Evolutionary conservation across 2,888 invertebrate genomes (phyloP).

Genomic region (Odontothrips loti): DNA sequence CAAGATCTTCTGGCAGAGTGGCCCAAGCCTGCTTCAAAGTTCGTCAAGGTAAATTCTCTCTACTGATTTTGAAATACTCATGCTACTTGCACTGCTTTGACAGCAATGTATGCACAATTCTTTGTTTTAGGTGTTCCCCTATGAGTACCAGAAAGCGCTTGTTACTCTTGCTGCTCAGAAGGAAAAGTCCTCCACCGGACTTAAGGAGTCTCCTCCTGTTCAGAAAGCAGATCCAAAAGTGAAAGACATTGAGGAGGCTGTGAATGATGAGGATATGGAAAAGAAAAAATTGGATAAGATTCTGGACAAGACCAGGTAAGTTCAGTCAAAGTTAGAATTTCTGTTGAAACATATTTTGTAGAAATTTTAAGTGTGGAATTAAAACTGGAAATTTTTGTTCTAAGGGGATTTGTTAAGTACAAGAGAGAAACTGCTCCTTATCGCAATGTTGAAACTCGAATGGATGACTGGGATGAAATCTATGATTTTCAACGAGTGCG

Average conservation of each 20-base stretch:
- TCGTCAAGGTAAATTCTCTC: conserved; percentile 66
- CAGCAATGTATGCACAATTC: conserved; percentile 15
- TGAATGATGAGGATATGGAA: conserved; percentile 70
- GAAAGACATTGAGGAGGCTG: conserved; percentile 84
- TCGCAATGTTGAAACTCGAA: conserved; percentile 75
- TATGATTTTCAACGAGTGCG: conserved; percentile 83
- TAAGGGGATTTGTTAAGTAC: conserved; percentile 93
- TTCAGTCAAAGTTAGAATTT: conserved; percentile 27
- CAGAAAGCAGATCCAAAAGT: conserved; percentile 49
- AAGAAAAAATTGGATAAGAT: conserved; percentile 77
- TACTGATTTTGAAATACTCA: not conserved
- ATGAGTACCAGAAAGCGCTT: conserved; percentile 90
- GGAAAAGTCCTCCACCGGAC: conserved; percentile 42
- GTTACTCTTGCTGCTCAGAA: conserved; percentile 59
- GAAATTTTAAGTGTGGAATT: not conserved
- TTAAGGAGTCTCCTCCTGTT: conserved; percentile 47
- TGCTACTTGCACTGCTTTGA: not conserved
- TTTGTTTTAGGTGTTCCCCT: conserved; percentile 74
- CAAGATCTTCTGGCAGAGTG: conserved; percentile 71
- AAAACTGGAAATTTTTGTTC: no score
- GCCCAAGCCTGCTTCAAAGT: conserved; percentile 69
- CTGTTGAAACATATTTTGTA: not conserved
- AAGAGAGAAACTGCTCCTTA: conserved; percentile 82
- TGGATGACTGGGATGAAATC: conserved; percentile 96
- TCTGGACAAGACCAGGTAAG: conserved; percentile 69